phyloP scores from a whole-genome alignment of 1,140 invertebrate genomes.

The Luehdorfia chinensis region DNA sequence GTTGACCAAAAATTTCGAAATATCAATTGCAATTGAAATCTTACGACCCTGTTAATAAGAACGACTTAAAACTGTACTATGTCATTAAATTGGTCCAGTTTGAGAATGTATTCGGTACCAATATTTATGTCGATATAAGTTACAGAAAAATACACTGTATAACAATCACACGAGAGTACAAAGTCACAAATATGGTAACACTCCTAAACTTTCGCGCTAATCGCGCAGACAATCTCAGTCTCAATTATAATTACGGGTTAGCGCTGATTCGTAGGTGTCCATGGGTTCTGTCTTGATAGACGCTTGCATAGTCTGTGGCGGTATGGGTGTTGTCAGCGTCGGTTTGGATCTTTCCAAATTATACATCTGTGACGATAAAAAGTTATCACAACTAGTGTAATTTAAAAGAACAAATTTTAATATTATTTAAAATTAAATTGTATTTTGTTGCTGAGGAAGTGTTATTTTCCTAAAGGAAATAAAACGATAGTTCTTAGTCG shows the following conservation, averaged over 20 bases:
- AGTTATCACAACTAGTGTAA: too few relatives aligned
- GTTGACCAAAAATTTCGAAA: too few relatives aligned
- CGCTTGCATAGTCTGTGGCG: conserved; percentile 31
- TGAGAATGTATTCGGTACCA: not conserved
- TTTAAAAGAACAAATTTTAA: too few relatives aligned
- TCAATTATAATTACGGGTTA: too few relatives aligned
- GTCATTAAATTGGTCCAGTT: conserved; percentile 3
- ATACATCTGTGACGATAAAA: conserved; percentile 48
- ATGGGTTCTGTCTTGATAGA: conserved; percentile 49
- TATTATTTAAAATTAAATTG: too few relatives aligned
- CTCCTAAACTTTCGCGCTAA: not conserved
- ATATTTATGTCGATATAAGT: too few relatives aligned
- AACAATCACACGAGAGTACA: conserved; percentile 8
- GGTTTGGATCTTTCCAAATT: conserved; percentile 51
- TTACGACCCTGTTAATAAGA: conserved; percentile 2
- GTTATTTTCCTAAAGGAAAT: too few relatives aligned
- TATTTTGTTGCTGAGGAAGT: too few relatives aligned
- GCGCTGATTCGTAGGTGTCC: conserved; percentile 26
- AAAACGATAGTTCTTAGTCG: too few relatives aligned
- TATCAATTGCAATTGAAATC: too few relatives aligned
- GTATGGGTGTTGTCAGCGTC: conserved; percentile 18
- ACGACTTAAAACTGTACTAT: not conserved
- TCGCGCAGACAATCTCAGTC: too few relatives aligned
- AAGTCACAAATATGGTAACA: conserved; percentile 7
- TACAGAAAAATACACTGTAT: conserved; percentile 4